Evolutionary conservation across 2,113 vertebrate genomes (phyloP), one percentile per base, ranked within the genome.

Genomic region (Romanogobio albipinnatus): DNA sequence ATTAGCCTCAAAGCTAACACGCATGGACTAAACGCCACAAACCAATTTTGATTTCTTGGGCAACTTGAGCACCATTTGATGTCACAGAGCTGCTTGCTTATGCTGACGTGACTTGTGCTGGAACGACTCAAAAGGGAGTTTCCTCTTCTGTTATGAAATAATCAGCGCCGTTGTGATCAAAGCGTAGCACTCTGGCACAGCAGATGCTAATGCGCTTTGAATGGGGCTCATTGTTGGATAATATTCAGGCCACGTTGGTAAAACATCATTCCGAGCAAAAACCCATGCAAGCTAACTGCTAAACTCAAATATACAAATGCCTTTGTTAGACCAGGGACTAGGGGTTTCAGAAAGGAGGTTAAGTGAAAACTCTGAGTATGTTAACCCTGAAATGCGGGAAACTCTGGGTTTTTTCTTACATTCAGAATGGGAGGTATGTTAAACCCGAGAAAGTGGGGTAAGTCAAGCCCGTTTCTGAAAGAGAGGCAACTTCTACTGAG

Each of bases 151-250:
- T 61, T 58, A 49, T 75, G 53, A 83, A 59, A 83, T 74, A 83
- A 74, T 47, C 39, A 47, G 71, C 19, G 14, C 36, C 26, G 36
- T 8, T 75, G 53, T 76, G 71, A 62, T 76, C 71, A 84, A 47
- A 36, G 58, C 22, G 11, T 61, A 62, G 58, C 58, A 15, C 43
- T 33, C 71, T 62, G 19, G 8, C 45, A 24, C 19, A 47, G 73
- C 58, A 64, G 73, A 62, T 76, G 82, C 71, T 76, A 84, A 84
- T 49, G 22, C 6, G 3, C 73, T 84, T 84, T 64, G 76, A 76
- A 76, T 45, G 71, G 3, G 43, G 53, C 56, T 84, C 71, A 84
- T 59, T 75, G 33, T 45, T 59, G 43, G 10, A 61, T 62, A 64
- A 75, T 84, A 84, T 76, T 76, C 58, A 49, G 71, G 70, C 11